A percentile compares a stretch with the other conserved stretches of the same genome.
Evolutionary conservation across 2,113 vertebrate genomes (phyloP).

Genomic region (Cricetomys ansorgei): DNA sequence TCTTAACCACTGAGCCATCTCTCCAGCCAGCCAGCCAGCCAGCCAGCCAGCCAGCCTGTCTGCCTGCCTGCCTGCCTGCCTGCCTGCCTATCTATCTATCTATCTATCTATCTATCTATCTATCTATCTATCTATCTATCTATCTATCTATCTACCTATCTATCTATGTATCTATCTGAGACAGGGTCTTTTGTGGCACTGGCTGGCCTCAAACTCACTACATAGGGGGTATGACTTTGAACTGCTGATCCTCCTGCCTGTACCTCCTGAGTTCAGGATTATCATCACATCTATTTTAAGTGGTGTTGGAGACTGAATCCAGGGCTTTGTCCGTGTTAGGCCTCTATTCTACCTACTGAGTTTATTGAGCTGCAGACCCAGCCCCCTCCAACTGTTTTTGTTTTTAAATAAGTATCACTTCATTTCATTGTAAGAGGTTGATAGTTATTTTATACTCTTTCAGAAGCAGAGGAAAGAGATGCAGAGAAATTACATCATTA

Average conservation of each 20-base stretch:
- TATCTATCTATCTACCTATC: background rate
- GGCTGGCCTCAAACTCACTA: background rate
- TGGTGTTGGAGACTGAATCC: background rate
- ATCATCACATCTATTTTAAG: too few relatives aligned
- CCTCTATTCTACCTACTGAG: too few relatives aligned
- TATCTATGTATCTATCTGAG: too few relatives aligned
- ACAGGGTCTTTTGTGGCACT: background rate
- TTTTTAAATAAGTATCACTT: background rate
- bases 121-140: background rate
- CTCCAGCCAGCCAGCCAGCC: too few relatives aligned
- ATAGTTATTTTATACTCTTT: background rate
- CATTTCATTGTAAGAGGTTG: background rate
- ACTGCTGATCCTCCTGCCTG: too few relatives aligned
- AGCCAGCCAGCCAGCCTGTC: too few relatives aligned
- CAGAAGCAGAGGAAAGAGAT: background rate
- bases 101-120: background rate
- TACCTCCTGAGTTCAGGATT: background rate
- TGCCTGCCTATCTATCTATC: too few relatives aligned
- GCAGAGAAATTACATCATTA: background rate
- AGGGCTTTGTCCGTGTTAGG: background rate
- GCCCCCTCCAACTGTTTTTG: background rate
- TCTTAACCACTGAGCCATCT: background rate
- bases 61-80: too few relatives aligned
- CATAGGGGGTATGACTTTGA: background rate
- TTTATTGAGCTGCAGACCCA: too few relatives aligned